Evolutionary conservation across 2,888 invertebrate genomes (phyloP).

Genomic region (Carpatolechia fugitivella): DNA sequence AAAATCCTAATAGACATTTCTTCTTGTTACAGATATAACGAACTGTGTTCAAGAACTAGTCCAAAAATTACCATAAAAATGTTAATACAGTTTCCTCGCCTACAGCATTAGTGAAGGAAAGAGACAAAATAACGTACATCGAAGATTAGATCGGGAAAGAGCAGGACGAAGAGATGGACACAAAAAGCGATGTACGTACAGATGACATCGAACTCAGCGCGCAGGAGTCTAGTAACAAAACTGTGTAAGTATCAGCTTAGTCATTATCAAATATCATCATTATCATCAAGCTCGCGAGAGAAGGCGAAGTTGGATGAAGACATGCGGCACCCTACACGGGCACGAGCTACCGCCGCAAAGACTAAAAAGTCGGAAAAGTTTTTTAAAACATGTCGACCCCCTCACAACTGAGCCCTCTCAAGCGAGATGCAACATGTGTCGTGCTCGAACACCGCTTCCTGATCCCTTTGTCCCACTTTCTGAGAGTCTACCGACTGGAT

Average conservation of each 20-base stretch:
- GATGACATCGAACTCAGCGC: conserved; percentile 71
- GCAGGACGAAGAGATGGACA: conserved; percentile 53
- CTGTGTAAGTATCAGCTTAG: conserved; percentile 46
- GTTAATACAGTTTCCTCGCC: conserved; percentile 59
- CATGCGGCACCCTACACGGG: no score
- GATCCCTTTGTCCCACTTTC: no score
- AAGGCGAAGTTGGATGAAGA: no score
- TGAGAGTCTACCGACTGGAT: no score
- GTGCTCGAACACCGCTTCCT: no score
- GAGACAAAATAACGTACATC: conserved; percentile 30
- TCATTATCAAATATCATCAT: not conserved
- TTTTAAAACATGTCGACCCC: no score
- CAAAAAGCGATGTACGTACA: conserved; percentile 53
- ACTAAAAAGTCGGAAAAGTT: no score
- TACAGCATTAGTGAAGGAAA: conserved; percentile 30
- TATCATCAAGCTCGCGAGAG: no score
- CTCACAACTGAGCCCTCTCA: no score
- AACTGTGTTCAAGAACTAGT: conserved; percentile 50
- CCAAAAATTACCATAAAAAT: conserved; percentile 58
- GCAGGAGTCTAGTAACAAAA: conserved; percentile 63
- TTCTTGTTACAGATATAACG: conserved; percentile 53
- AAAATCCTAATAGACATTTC: not conserved
- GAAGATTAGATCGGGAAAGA: conserved; percentile 29
- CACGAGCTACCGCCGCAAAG: no score
- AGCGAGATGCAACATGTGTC: no score